phyloP scores from a whole-genome alignment of 1,140 invertebrate species.

The Drosophila punjabiensis region DNA sequence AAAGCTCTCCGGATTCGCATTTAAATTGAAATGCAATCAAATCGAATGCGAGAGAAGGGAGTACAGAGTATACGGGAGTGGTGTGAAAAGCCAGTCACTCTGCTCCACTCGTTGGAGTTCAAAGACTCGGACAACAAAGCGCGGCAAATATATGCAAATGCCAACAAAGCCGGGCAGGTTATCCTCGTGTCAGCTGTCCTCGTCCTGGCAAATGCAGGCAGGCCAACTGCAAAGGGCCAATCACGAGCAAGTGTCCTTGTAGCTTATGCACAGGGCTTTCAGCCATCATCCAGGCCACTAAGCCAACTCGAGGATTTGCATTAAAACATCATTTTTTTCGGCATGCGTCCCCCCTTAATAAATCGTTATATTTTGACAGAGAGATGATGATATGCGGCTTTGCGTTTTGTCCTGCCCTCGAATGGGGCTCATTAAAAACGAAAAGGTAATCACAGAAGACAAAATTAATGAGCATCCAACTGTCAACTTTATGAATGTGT shows the following conservation, averaged over 20 bases:
- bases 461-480: constrained; percentile 51
- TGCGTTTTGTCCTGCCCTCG: neutral
- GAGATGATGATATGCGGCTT: constrained; percentile 43
- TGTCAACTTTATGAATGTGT: constrained; percentile 49
- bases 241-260: constrained; percentile 32
- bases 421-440: constrained; percentile 40
- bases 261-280: constrained; percentile 11
- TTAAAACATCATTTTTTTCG: constrained; percentile 54
- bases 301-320: constrained; percentile 37
- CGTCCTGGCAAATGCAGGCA: constrained; percentile 24
- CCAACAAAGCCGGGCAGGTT: constrained; percentile 25
- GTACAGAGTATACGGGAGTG: neutral
- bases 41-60: neutral
- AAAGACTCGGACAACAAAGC: constrained; percentile 40
- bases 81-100: constrained; percentile 12
- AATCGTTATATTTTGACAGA: constrained; percentile 39
- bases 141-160: constrained; percentile 51
- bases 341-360: neutral
- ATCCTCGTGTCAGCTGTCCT: constrained; percentile 20
- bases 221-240: constrained; percentile 40
- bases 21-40: constrained; percentile 52
- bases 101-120: constrained; percentile 21
- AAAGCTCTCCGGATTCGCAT: constrained; percentile 33
- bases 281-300: constrained; percentile 18
- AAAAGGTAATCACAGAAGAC: constrained; percentile 46